These are phyloP conservation scores for Typhlichthys subterraneus DNA, from an alignment of 2,797 vertebrate species.

Conservation along the genomic window DNA sequence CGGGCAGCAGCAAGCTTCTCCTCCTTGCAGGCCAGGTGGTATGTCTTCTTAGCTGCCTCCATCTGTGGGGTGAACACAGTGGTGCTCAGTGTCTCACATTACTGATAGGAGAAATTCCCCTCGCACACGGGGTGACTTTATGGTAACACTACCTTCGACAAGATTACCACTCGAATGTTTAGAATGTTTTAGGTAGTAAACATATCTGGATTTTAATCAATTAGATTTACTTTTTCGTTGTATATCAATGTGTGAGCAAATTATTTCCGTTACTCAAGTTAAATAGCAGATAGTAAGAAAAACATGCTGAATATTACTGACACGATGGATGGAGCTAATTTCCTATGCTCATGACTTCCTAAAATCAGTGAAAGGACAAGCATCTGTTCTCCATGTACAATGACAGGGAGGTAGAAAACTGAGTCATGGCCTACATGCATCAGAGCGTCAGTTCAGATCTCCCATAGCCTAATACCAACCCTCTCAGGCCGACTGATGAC, in stretches of 20 bases:
- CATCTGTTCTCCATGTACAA: background rate
- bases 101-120: background rate
- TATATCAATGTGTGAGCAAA: too few species aligned
- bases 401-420: background rate
- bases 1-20: conserved; percentile 90
- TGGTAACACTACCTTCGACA: background rate
- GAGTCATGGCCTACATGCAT: background rate
- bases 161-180: background rate
- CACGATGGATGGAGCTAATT: too few species aligned
- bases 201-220: too few species aligned
- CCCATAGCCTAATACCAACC: background rate
- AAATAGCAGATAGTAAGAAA: background rate
- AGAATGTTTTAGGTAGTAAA: too few species aligned
- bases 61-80: conserved; percentile 74
- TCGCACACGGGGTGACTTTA: background rate
- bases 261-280: background rate
- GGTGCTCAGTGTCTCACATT: conserved; percentile 21
- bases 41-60: conserved; percentile 93
- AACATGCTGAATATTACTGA: background rate
- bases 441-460: background rate
- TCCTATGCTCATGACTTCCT: background rate
- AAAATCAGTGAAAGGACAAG: background rate
- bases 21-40: conserved; percentile 97
- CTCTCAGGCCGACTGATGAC: conserved; percentile 6
- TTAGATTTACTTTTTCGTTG: too few species aligned